Conservation (phyloP, 1,140 invertebrate genomes). For the Formica selysi region DNA sequence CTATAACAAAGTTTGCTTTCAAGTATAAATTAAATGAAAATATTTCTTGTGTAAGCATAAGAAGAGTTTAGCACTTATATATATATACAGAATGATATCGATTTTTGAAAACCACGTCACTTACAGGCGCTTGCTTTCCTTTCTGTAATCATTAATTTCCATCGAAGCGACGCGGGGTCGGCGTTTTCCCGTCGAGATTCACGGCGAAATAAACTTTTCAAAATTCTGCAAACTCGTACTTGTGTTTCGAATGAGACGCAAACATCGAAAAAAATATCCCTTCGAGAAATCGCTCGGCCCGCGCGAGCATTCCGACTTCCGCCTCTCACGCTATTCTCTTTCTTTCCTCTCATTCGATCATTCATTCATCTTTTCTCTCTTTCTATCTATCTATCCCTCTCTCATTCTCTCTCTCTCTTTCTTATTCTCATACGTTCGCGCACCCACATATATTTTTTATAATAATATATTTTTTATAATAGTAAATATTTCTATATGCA, state of each 20-base stretch:
- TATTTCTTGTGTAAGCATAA: slow-evolving; percentile 74
- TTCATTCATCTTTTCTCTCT: slow-evolving; percentile 17
- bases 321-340: slow-evolving; percentile 22
- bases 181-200: slow-evolving; percentile 21
- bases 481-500: slow-evolving; percentile 83
- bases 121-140: slow-evolving; percentile 70
- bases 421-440: slow-evolving; percentile 26
- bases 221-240: not conserved
- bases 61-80: slow-evolving; percentile 75
- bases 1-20: slow-evolving; percentile 80
- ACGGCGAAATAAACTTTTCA: not conserved
- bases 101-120: slow-evolving; percentile 81
- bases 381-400: not conserved
- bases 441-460: slow-evolving; percentile 45
- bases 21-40: slow-evolving; percentile 83
- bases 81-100: slow-evolving; percentile 82
- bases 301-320: slow-evolving; percentile 52
- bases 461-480: slow-evolving; percentile 77
- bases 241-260: not conserved
- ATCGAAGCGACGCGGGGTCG: slow-evolving; percentile 15
- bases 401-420: slow-evolving; percentile 8
- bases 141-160: slow-evolving; percentile 47
- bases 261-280: slow-evolving; percentile 53
- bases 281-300: slow-evolving; percentile 36
- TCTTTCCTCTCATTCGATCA: slow-evolving; percentile 28